Evolutionary conservation across 2,888 invertebrate species (phyloP), one percentile per base, ranked within the genome.

Genomic region (Penaeus monodon): DNA sequence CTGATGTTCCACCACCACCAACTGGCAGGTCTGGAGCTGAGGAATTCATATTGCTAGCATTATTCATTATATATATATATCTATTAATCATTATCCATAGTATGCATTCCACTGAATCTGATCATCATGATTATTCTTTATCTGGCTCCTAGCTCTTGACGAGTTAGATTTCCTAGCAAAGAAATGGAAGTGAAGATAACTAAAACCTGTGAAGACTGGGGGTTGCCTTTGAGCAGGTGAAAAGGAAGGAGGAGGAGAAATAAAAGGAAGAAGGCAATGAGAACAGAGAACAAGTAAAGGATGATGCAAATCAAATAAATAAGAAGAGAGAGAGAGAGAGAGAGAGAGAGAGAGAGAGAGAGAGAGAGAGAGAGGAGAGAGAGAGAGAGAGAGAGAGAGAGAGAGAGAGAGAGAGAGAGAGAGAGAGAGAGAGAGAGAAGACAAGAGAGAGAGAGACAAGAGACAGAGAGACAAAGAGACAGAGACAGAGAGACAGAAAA

Each of bases 21-120:
- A 74, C 79, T 88, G 86, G 74, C 88, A 89, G 24, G 79, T 38
- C 63, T 70, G 20, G 33, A 88, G 86, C 89, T 89, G 86, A 33
- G 76, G 57, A 57, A 63, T 38, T 22, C 33, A n/a, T 29, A 17
- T 44, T 24, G 27, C 10, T 20, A 65, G 1, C 24, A 57, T 57
- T 20, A 57, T 17, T 57, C 57, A 57, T 20, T 57, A 17, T 1
- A 44, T 57, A 17, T 1, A 44, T 10, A 44, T 17, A 1, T 57
- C 17, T 17, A 17, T 20, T 12, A 17, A 57, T 57, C 17, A 57
- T 20, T 14, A 57, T 57, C 17, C 57, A 57, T 14, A 57, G 8
- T 8, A 44, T 44, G 7, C 7, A 44, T 44, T 44, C 7, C 7
- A 44, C 7, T 44, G 38, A 6, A 10, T 44, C 44, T 10, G 44